A percentile compares a stretch with the other conserved stretches of the same genome.
Conservation (phyloP, 2,797 vertebrate genomes). For the Lacerta agilis region DNA sequence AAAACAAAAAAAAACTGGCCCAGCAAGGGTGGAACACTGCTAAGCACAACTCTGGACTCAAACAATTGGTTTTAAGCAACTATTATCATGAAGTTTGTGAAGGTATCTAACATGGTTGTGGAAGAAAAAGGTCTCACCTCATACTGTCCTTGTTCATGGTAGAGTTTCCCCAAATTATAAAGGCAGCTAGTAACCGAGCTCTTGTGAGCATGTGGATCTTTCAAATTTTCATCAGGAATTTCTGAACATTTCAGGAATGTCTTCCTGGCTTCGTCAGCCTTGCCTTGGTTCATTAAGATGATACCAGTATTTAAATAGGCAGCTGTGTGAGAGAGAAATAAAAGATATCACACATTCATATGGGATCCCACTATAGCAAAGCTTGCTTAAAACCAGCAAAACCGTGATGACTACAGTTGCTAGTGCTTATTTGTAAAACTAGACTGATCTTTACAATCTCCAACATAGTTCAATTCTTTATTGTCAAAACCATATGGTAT, state of each 20-base stretch:
- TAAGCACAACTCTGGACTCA: not conserved
- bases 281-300: conserved; percentile 97
- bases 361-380: not conserved
- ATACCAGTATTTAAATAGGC: conserved; percentile 99
- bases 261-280: conserved; percentile 90
- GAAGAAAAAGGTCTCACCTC: conserved; percentile 81
- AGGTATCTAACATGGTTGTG: not conserved
- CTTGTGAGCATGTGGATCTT: conserved; percentile 98
- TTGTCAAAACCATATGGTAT: not conserved
- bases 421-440: not conserved
- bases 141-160: conserved; percentile 95
- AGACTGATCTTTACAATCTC: not conserved
- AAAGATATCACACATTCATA: conserved; percentile 7
- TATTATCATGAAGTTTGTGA: not conserved
- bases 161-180: conserved; percentile 97
- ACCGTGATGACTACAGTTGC: not conserved
- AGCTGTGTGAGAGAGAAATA: conserved; percentile 76
- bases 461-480: not conserved
- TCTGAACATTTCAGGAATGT: conserved; percentile 96
- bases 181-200: conserved; percentile 98
- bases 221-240: conserved; percentile 98
- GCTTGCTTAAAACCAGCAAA: conserved; percentile 36
- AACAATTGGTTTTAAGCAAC: not conserved
- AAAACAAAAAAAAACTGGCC: not conserved
- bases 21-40: no score